Percentiles rank a stretch among this genome's conserved stretches.
phyloP scores from a whole-genome alignment of 2,113 vertebrate genomes.

The Ptilorrhoa leucosticta region DNA sequence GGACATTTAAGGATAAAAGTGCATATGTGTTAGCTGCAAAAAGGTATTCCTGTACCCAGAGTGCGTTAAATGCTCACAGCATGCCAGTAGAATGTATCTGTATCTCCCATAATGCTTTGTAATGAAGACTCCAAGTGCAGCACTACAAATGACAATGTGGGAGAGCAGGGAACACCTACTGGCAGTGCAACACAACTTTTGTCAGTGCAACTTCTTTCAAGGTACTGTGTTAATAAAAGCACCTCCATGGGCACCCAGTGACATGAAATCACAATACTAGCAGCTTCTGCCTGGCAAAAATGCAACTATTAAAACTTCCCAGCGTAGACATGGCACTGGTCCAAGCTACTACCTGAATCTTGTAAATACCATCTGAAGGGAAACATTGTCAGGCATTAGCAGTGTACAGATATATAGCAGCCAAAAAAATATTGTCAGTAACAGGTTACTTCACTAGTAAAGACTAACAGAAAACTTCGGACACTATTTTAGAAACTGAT shows the following conservation, averaged over 20 bases:
- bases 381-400: neutral
- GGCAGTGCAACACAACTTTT: neutral
- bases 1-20: neutral
- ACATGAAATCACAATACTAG: neutral
- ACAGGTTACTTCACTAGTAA: neutral
- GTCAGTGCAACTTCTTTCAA: neutral
- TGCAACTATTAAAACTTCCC: neutral
- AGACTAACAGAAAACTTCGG: neutral
- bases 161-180: neutral
- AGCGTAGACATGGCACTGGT: accelerated
- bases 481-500: neutral
- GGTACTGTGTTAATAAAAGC: neutral
- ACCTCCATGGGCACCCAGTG: accelerated
- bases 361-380: neutral
- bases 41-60: neutral
- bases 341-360: neutral
- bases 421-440: neutral
- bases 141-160: neutral
- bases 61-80: neutral
- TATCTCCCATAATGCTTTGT: neutral
- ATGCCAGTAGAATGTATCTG: neutral
- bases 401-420: neutral
- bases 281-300: neutral
- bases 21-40: neutral
- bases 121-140: neutral